These are phyloP conservation scores for Hippocampus comes DNA, from an alignment of 2,113 vertebrate genomes.

Conservation along the genomic window DNA sequence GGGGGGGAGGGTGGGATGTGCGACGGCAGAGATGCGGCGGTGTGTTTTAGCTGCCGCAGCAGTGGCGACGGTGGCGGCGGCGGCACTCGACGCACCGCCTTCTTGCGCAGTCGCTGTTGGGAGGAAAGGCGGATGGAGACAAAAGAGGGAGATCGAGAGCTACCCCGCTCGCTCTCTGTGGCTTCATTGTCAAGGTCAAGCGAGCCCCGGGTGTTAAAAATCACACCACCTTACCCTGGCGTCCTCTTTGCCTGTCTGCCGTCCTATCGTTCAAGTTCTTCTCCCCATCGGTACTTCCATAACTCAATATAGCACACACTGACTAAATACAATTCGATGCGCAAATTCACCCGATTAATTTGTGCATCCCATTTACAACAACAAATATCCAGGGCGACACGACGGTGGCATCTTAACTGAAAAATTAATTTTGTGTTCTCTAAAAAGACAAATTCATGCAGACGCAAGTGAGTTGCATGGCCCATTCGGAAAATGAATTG, in stretches of 20 bases:
- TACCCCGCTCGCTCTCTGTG: constrained; percentile 45
- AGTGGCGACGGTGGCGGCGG: neutral
- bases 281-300: too few species aligned
- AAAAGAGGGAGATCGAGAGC: constrained; percentile 24
- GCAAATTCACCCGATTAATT: too few species aligned
- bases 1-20: constrained; percentile 31
- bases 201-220: constrained; percentile 56
- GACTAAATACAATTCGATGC: too few species aligned
- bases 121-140: constrained; percentile 8
- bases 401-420: too few species aligned
- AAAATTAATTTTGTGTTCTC: too few species aligned
- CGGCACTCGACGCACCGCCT: neutral
- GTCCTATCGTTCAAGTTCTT: constrained; percentile 40
- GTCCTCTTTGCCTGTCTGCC: constrained; percentile 37
- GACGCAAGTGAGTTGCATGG: too few species aligned
- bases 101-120: too few species aligned
- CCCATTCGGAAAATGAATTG: too few species aligned
- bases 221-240: constrained; percentile 49
- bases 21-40: constrained; percentile 45
- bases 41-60: constrained; percentile 33
- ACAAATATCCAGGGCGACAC: too few species aligned
- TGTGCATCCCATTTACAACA: too few species aligned
- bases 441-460: too few species aligned
- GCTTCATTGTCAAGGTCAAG: constrained; percentile 69
- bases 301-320: too few species aligned